Base-by-base conservation (phyloP, 2,888 invertebrate genomes). In the Trisateles emortualis region DNA sequence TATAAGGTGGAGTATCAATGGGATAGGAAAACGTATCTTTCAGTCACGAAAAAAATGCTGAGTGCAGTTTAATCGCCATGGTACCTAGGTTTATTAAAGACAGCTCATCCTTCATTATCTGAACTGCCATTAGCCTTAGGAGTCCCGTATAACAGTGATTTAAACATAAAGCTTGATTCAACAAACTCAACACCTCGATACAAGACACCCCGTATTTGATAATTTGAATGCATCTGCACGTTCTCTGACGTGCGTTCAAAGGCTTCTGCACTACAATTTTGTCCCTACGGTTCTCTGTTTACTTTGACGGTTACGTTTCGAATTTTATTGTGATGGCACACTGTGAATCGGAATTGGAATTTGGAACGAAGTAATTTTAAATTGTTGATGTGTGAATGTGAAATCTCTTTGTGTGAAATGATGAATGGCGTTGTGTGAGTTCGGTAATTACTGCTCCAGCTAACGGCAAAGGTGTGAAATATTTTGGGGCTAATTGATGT, bases 141-240 rank as follows among this genome's bases (percentile, higher is more conserved):
- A n/a, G n/a, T n/a, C n/a, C n/a, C n/a, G n/a, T n/a, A n/a, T n/a
- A n/a, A n/a, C n/a, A n/a, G 57, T 44, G 42, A 19, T 52, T 17
- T 48, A 50, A 48, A 43, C 42, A 47, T 51, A 42, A 29, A 36
- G 32, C 56, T 36, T 56, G 56, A 56, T 52, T 56, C 56, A 64
- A 61, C 56, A 61, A 16, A 9, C 3, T 3, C 32, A 22, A 22
- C 22, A 5, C 3, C 26, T 26, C 42, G 13, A 29, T 30, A 29
- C 16, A 11, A 30, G 10, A 42, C 30, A 38, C 24, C 1, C 16
- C 49, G n/a, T 56, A 50, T 59, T 54, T 66, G 67, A 56, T 57
- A 43, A 66, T 70, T 66, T 41, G 56, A 52, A 68, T 70, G 64
- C 60, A 64, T 50, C 49, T 55, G 52, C 53, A 71, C 68, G 68